phyloP scores from a whole-genome alignment of 2,888 invertebrate genomes.

The Caenorhabditis sp. region DNA sequence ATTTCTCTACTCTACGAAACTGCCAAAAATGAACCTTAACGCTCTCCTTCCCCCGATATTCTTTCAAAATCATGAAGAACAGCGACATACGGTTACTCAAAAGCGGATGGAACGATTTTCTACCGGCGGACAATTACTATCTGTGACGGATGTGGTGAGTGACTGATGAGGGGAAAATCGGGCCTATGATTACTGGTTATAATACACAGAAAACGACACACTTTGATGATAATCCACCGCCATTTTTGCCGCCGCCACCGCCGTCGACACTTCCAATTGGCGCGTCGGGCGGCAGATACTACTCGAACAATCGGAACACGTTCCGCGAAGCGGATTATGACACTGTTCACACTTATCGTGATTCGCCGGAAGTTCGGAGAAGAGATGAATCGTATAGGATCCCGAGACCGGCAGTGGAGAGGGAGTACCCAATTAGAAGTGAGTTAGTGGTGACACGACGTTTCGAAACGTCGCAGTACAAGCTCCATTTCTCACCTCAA shows the following conservation, averaged over 20 bases:
- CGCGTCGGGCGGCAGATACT: constrained; percentile 24
- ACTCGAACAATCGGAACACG: constrained; percentile 54
- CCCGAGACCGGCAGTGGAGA: constrained; percentile 42
- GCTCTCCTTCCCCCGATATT: constrained; percentile 55
- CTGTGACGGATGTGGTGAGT: constrained; percentile 69
- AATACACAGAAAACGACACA: constrained; percentile 63
- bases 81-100: constrained; percentile 61
- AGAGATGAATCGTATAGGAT: constrained; percentile 34
- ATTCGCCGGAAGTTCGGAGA: constrained; percentile 22
- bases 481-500: no score
- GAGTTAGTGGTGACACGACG: no score
- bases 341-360: constrained; percentile 55
- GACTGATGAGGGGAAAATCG: constrained; percentile 39
- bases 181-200: constrained; percentile 48
- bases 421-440: constrained; percentile 53
- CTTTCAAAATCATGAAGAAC: constrained; percentile 43
- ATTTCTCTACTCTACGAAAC: constrained; percentile 13
- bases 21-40: constrained; percentile 58
- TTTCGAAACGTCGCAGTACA: no score
- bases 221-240: constrained; percentile 58
- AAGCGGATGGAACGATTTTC: constrained; percentile 70
- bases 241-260: not conserved
- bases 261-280: constrained; percentile 21
- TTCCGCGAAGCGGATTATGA: constrained; percentile 52
- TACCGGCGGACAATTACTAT: constrained; percentile 68